Evolutionary conservation across 2,113 vertebrate species (phyloP).

Genomic region (Macrotus californicus): DNA sequence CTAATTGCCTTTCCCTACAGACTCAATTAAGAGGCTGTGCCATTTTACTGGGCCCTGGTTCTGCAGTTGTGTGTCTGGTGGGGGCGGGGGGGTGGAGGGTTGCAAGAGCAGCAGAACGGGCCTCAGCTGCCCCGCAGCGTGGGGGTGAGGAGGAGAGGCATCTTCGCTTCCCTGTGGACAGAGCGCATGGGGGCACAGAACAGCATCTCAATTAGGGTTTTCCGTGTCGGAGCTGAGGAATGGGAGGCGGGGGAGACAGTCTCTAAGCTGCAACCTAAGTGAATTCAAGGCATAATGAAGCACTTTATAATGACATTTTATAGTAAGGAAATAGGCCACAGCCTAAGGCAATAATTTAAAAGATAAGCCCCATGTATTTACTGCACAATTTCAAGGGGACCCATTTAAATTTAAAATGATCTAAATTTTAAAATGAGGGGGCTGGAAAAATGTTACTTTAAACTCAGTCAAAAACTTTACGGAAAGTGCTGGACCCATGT

Average conservation of each 20-base stretch:
- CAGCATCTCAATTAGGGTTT: neutral
- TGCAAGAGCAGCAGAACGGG: accelerated
- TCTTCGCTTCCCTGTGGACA: neutral
- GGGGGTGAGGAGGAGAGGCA: accelerated
- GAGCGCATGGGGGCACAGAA: accelerated
- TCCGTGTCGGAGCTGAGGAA: neutral
- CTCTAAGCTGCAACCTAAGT: neutral
- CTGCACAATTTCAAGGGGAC: neutral
- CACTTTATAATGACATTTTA: neutral
- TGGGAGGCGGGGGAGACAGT: accelerated
- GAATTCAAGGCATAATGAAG: neutral
- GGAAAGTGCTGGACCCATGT: neutral
- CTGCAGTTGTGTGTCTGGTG: accelerated
- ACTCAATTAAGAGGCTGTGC: neutral
- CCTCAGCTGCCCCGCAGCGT: accelerated
- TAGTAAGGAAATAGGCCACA: neutral
- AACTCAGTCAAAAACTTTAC: neutral
- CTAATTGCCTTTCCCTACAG: neutral
- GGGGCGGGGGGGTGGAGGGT: neutral
- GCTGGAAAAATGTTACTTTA: neutral
- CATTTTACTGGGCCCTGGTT: neutral
- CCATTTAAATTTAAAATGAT: neutral
- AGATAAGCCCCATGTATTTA: neutral
- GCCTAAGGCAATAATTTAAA: neutral
- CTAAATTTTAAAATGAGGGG: neutral